Base-by-base conservation (phyloP, 2,888 invertebrate species). In the Pelosia muscerda region DNA sequence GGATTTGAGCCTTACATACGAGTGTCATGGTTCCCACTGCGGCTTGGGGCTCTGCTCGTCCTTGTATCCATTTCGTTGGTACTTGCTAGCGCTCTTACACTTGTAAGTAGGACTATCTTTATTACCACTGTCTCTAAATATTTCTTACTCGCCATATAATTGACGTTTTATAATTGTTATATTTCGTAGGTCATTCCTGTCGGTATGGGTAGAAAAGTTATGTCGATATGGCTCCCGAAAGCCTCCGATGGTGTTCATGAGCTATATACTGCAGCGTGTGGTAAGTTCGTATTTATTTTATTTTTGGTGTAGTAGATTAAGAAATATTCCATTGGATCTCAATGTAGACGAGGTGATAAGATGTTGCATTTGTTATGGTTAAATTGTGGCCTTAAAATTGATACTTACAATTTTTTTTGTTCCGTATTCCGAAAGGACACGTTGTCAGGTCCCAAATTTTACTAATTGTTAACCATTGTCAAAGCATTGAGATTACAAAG, bases 231-330 rank as follows among this genome's bases (percentile, higher is more conserved):
- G 98, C 95, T 98, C 34, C 94, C 95, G 0, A 95, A 95, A 74
- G 92, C 94, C 1, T 85, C 95, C 0, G 95, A 96, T n/a, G 96
- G 96, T 23, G 98, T 99, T 0, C 99, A 99, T 89, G 99, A 99
- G 91, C 92, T 99, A 6, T 99, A 99, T 89, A 99, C 99, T 0
- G 98, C 98, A 0, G 98, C 99, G 0, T 98, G 98, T 87, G 97
- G 95, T 95, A 74, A 85, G 91, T 83, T 25, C 6, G 2, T 26
- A 11, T 10, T 26, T 26, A 42, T 55, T 31, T 6, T n/a, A 0
- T 49, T 49, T 2, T 8, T 0, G 28, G 13, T 31, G 13, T 11
- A n/a, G n/a, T 49, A 49, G 8, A 49, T n/a, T 49, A 49, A 49
- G 8, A 9, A n/a, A 19, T 10, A 9, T 62, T 42, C 2, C 2